A percentile compares a stretch with the other conserved stretches of the same genome.
Conservation (phyloP, 2,113 vertebrate species). For the Rousettus leschenaultii region DNA sequence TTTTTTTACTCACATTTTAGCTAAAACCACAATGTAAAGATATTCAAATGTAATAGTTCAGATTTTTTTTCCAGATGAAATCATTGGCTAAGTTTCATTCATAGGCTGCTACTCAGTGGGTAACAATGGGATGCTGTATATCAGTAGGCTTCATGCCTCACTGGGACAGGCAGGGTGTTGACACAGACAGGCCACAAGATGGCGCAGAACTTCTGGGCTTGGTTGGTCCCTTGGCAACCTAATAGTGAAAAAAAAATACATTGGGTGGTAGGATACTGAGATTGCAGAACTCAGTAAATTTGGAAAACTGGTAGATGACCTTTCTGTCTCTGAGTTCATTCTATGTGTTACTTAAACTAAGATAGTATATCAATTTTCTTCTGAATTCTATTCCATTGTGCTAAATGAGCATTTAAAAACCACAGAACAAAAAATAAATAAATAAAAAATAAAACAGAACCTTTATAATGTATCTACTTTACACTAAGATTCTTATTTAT, state of each 20-base stretch:
- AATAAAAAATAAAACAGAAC: not conserved
- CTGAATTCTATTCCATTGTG: not conserved
- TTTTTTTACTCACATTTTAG: not conserved
- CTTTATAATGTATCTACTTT: not conserved
- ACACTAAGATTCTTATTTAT: not conserved
- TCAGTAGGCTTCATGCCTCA: not conserved
- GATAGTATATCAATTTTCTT: not conserved
- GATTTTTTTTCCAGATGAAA: not conserved
- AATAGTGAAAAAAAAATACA: not conserved
- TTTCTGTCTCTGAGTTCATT: not conserved
- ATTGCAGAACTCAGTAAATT: not conserved
- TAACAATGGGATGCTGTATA: not conserved
- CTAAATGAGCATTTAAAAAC: not conserved
- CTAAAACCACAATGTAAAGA: not conserved
- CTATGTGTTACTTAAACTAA: not conserved
- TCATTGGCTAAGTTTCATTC: not conserved
- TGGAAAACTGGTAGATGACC: not conserved
- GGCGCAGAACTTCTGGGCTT: not conserved
- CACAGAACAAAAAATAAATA: too few relatives aligned
- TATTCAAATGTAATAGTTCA: not conserved
- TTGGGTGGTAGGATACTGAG: not conserved
- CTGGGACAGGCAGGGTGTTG: not conserved
- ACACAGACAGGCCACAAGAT: not conserved
- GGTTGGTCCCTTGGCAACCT: not conserved
- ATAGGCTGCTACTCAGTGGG: not conserved